A percentile compares a stretch with the other conserved stretches of the same genome.
Conservation (phyloP, 2,797 vertebrate genomes). For the Gymnopithys bicolor region DNA sequence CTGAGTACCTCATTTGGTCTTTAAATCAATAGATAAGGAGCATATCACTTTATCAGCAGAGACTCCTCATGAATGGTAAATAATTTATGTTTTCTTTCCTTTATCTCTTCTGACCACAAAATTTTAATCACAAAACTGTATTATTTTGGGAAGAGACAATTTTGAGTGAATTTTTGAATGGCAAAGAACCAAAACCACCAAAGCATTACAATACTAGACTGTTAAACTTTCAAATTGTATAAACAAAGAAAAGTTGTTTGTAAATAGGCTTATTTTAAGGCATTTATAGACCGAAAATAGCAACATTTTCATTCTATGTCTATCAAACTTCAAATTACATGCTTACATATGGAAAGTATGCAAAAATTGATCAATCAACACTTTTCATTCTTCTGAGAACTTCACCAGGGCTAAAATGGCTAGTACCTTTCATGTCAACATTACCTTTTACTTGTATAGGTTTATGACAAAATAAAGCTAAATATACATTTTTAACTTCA, state of each 20-base stretch:
- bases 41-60: constrained; percentile 1
- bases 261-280: neutral
- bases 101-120: neutral
- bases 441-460: neutral
- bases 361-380: neutral
- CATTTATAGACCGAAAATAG: neutral
- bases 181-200: neutral
- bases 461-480: neutral
- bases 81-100: neutral
- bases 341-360: neutral
- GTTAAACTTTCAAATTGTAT: neutral
- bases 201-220: neutral
- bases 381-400: neutral
- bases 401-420: neutral
- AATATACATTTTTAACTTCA: neutral
- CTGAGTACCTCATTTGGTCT: constrained; percentile 36
- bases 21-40: constrained; percentile 29
- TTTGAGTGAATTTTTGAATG: neutral
- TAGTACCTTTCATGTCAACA: neutral
- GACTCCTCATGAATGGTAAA: neutral
- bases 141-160: neutral
- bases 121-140: neutral
- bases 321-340: neutral
- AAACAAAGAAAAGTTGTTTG: neutral
- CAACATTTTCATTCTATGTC: neutral